Evolutionary conservation across 2,888 invertebrate species (phyloP).

Genomic region (Lepeophtheirus nordmannii): DNA sequence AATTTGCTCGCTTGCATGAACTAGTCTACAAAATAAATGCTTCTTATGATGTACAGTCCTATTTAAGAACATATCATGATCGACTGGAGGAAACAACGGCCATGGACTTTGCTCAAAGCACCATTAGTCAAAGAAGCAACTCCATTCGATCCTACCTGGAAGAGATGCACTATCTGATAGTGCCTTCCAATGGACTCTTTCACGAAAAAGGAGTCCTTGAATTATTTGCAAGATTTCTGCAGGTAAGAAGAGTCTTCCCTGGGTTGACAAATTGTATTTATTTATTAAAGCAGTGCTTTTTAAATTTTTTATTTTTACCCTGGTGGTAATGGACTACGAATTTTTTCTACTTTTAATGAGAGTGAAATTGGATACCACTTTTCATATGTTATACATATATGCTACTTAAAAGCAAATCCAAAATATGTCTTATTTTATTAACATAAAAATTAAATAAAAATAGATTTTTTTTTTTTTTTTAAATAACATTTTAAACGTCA

Average conservation of each 20-base stretch:
- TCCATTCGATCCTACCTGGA: conserved; percentile 40
- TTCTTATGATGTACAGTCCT: neutral
- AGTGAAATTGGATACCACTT: too few species aligned
- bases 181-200: neutral
- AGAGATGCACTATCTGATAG: conserved; percentile 27
- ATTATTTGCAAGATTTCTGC: neutral
- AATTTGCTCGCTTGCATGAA: neutral
- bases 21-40: neutral
- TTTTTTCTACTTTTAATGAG: too few species aligned
- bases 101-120: conserved; percentile 51
- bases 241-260: neutral
- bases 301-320: too few species aligned
- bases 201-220: conserved; percentile 6
- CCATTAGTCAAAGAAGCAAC: conserved; percentile 49
- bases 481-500: too few species aligned
- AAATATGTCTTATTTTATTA: too few species aligned
- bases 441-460: too few species aligned
- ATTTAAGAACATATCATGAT: conserved; percentile 16
- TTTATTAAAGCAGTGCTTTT: neutral
- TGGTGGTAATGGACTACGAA: too few species aligned
- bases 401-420: too few species aligned
- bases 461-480: too few species aligned
- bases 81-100: conserved; percentile 44
- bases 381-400: too few species aligned
- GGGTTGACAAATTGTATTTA: neutral